Conservation (phyloP, 2,888 invertebrate species). For the Amblyjoppa proteus region DNA sequence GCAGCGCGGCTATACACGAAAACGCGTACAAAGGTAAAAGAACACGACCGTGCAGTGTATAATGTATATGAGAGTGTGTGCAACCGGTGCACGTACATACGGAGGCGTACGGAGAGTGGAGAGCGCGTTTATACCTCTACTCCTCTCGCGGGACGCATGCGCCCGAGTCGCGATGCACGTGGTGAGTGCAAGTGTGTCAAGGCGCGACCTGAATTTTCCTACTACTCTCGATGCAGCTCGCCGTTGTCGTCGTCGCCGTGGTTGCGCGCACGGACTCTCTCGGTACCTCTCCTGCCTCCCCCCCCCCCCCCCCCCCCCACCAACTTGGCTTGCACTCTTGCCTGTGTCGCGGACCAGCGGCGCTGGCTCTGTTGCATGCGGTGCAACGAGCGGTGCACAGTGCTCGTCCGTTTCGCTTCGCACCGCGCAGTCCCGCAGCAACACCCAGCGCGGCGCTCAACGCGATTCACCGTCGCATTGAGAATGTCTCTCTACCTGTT, state of each 20-base stretch:
- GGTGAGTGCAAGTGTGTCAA: slow-evolving; percentile 85
- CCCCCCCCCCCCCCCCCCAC: slow-evolving; percentile 44
- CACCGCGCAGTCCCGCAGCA: slow-evolving; percentile 2
- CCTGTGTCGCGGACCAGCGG: slow-evolving; percentile 52
- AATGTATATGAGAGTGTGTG: slow-evolving; percentile 20
- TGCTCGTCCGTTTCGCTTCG: slow-evolving; percentile 18
- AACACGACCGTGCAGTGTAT: background rate
- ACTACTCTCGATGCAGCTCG: slow-evolving; percentile 74
- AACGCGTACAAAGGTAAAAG: slow-evolving; percentile 45
- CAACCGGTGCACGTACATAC: slow-evolving; percentile 26
- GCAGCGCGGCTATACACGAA: slow-evolving; percentile 3
- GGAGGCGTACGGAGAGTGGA: slow-evolving; percentile 8
- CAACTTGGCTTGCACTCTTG: slow-evolving; percentile 67
- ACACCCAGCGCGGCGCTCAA: slow-evolving; percentile 1
- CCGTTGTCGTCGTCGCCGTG: slow-evolving; percentile 60
- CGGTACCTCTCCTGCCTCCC: slow-evolving; percentile 33
- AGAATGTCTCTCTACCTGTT: slow-evolving; percentile 20
- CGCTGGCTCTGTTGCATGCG: slow-evolving; percentile 53
- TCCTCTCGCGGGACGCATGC: slow-evolving; percentile 75
- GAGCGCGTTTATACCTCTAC: slow-evolving; percentile 7
- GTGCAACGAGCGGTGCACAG: slow-evolving; percentile 39
- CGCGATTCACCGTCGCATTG: slow-evolving; percentile 12
- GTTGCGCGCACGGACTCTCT: slow-evolving; percentile 34
- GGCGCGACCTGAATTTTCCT: slow-evolving; percentile 85
- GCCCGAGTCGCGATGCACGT: slow-evolving; percentile 82